These are phyloP conservation scores for Tineola bisselliella DNA, from an alignment of 2,888 invertebrate species.

Conservation along the genomic window DNA sequence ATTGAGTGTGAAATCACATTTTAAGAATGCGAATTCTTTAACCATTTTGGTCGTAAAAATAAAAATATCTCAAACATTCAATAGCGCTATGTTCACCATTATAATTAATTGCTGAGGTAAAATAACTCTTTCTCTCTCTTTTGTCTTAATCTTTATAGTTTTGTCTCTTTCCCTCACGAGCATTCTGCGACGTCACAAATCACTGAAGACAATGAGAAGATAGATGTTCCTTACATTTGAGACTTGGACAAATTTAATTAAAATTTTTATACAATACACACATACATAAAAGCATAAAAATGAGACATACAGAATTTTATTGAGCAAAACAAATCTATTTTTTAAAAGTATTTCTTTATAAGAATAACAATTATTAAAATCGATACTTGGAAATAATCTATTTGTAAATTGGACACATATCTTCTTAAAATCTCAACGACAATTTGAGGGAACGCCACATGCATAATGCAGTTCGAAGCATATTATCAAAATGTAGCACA, in stretches of 20 bases:
- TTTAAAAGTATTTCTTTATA: background rate
- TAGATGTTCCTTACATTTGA: conserved; percentile 24
- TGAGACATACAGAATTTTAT: too few species aligned
- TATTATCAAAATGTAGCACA: too few species aligned
- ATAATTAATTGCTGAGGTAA: conserved; percentile 42
- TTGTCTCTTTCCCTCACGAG: conserved; percentile 23
- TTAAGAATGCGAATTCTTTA: conserved; percentile 33
- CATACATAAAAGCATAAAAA: too few species aligned
- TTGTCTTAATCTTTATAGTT: conserved; percentile 19
- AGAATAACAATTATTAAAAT: conserved; percentile 9
- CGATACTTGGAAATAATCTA: conserved; percentile 6
- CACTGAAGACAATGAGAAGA: conserved; percentile 49
- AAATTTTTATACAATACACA: too few species aligned
- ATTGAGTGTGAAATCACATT: conserved; percentile 47
- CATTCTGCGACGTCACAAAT: conserved; percentile 40
- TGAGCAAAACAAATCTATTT: too few species aligned
- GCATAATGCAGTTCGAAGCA: conserved; percentile 2
- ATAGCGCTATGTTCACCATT: conserved; percentile 37
- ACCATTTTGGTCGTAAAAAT: conserved; percentile 29
- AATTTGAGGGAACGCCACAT: background rate
- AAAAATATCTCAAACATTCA: conserved; percentile 38
- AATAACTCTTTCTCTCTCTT: conserved; percentile 25
- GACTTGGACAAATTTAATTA: conserved; percentile 1
- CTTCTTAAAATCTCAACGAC: conserved; percentile 7
- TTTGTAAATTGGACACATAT: conserved; percentile 8